Percentiles rank a stretch among this genome's conserved stretches.
These are phyloP conservation scores for Anthoscopus minutus DNA, from an alignment of 2,113 vertebrate species.

Conservation along the genomic window DNA sequence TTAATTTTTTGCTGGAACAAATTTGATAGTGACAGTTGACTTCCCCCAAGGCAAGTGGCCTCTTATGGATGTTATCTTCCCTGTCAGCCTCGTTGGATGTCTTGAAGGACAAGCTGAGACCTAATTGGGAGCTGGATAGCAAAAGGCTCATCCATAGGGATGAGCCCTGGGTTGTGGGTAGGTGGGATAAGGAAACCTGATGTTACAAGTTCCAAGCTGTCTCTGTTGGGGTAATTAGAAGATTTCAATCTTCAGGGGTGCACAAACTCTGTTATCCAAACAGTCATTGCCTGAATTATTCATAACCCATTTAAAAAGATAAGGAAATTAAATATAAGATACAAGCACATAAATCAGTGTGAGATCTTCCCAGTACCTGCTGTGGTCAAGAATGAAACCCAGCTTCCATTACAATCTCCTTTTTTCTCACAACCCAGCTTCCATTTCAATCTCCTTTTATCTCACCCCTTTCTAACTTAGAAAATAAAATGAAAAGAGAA, in stretches of 20 bases:
- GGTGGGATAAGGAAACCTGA: background rate
- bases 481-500: background rate
- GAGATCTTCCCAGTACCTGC: background rate
- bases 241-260: background rate
- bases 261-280: background rate
- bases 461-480: background rate
- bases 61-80: slow-evolving; percentile 14
- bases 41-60: background rate
- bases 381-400: background rate
- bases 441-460: no score
- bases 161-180: background rate
- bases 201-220: background rate
- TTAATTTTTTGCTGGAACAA: background rate
- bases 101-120: slow-evolving; percentile 21
- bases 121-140: background rate
- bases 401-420: background rate
- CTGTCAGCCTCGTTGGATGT: background rate
- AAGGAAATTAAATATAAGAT: background rate
- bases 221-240: background rate
- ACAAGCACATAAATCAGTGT: background rate
- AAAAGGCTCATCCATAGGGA: background rate
- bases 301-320: background rate
- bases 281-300: slow-evolving; percentile 4
- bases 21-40: background rate
- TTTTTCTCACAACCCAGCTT: no score